phyloP scores from a whole-genome alignment of 2,797 vertebrate species.

The Pipistrellus pygmaeus region DNA sequence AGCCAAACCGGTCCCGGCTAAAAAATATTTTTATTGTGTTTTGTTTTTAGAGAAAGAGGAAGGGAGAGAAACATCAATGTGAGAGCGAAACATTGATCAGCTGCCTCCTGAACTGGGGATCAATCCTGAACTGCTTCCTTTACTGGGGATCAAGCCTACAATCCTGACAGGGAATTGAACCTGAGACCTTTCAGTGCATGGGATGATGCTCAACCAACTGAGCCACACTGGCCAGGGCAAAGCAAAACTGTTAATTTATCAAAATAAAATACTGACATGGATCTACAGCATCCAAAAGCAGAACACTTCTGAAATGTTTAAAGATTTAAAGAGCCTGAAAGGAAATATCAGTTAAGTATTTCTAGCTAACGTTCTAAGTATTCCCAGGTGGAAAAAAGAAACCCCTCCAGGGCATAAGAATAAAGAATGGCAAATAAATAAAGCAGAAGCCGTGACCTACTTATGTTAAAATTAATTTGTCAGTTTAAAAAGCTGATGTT shows the following conservation, averaged over 20 bases:
- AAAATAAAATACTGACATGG: background rate
- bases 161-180: background rate
- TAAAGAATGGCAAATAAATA: background rate
- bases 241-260: background rate
- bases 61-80: background rate
- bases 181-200: background rate
- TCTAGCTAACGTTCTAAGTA: background rate
- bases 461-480: background rate
- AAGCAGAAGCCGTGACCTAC: background rate
- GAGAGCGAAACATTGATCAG: background rate
- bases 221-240: background rate
- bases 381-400: background rate
- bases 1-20: no score
- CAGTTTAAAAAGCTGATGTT: slow-evolving; percentile 3
- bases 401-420: background rate
- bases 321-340: background rate
- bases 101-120: background rate
- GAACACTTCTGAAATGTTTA: background rate
- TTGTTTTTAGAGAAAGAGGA: background rate
- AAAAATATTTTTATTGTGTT: background rate
- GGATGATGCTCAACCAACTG: background rate
- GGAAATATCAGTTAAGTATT: slow-evolving; percentile 36
- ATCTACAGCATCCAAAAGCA: background rate
- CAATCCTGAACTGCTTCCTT: no score
- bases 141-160: background rate